Base-by-base conservation (phyloP, 1,140 invertebrate genomes). In the Kradibia gibbosae region DNA sequence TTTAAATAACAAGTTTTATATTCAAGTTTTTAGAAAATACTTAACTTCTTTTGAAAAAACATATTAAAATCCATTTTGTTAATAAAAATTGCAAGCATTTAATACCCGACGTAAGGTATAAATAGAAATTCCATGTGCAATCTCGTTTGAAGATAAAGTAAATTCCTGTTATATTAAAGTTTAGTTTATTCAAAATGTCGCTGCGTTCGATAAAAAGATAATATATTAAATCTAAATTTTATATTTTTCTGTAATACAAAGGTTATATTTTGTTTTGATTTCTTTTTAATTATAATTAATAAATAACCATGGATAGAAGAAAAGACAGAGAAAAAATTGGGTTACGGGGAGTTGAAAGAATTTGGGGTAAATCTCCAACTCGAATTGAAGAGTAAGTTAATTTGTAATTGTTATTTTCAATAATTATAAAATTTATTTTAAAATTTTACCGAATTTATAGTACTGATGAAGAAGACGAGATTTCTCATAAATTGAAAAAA, bases 401-500 rank as follows among this genome's bases (percentile, higher is more conserved):
- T 78, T 74, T 84, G 15, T 82, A 60, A 31, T 83, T 60, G 48
- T 34, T 60, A 7, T 81, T 28, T 20, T 34, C 83, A 57, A 71
- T 72, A 57, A 71, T 78, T 86, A 60, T 84, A 55, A n/a, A 31
- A 74, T 77, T 83, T 86, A 62, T 36, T 67, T n/a, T n/a, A 25
- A 31, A 0, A 39, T 57, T 15, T 0, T 13, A 13, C 1, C 39
- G n/a, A 42, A 45, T 45, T 39, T 85, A 77, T 86, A 82, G 89
- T 85, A 98, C 97, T 25, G 95, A 92, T 91, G 99, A 99, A 89
- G 96, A 99, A 2, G 94, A 91, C 0, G 95, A 95, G 60, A 99
- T 99, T 92, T 99, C 97, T 62, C 98, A 95, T 1, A 96, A 97
- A 0, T 97, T 99, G 5, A 99, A 93, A 45, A 76, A 72, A 71